phyloP scores from a whole-genome alignment of 2,797 vertebrate genomes.

The Cephalopachus bancanus region DNA sequence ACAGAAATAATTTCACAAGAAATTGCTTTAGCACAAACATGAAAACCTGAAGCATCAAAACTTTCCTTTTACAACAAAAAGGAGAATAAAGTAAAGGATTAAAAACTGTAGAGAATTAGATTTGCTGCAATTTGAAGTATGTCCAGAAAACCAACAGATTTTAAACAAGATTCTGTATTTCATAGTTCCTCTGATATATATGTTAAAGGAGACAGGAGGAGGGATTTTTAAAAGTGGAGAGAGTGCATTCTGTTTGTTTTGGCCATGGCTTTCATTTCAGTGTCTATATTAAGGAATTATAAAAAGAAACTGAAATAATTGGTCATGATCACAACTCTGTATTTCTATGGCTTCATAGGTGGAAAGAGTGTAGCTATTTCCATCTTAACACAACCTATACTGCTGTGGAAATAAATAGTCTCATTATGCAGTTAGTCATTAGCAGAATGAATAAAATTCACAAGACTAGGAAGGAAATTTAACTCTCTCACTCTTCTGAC shows the following conservation, averaged over 20 bases:
- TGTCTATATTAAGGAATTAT: background rate
- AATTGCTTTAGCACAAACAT: background rate
- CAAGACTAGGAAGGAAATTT: background rate
- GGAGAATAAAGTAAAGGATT: background rate
- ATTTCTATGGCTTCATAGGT: background rate
- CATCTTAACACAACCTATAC: background rate
- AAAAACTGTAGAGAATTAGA: conserved; percentile 35
- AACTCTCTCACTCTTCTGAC: background rate
- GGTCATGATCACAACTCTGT: background rate
- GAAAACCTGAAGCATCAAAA: background rate
- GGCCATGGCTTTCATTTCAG: background rate
- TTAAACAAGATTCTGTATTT: conserved; percentile 39
- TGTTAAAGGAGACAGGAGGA: background rate
- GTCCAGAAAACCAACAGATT: conserved; percentile 71
- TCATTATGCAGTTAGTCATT: background rate
- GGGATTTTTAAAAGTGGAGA: background rate
- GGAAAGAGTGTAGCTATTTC: background rate
- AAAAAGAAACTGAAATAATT: conserved; percentile 1
- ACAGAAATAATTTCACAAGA: background rate
- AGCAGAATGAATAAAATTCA: conserved; percentile 33
- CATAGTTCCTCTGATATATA: background rate
- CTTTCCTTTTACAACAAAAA: background rate
- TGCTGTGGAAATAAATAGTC: background rate
- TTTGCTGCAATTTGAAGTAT: conserved; percentile 77
- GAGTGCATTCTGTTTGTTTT: background rate